A percentile compares a stretch with the other conserved stretches of the same genome.
These are phyloP conservation scores for Sporophila hypoxantha DNA, from an alignment of 2,113 vertebrate species.

Conservation along the genomic window DNA sequence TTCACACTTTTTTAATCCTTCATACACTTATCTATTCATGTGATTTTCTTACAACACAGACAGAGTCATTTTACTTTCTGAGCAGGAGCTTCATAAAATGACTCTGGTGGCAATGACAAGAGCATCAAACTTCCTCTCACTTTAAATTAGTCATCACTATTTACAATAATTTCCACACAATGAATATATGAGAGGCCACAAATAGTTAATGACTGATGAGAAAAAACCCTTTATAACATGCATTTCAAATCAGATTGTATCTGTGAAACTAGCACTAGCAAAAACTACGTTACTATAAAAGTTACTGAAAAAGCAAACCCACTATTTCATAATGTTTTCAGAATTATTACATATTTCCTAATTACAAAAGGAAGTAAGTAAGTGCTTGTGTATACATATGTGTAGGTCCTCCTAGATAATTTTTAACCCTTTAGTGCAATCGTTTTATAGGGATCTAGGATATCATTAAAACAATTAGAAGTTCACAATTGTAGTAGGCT, in stretches of 20 bases:
- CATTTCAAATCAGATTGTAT: neutral
- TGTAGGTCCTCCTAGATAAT: neutral
- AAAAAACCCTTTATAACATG: neutral
- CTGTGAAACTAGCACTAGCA: neutral
- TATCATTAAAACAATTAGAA: neutral
- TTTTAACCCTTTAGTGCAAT: neutral
- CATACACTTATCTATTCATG: neutral
- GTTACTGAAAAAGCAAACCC: neutral
- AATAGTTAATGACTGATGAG: neutral
- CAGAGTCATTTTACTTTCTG: neutral
- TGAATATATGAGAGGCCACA: neutral
- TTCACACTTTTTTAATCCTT: neutral
- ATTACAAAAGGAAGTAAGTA: neutral
- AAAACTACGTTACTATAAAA: neutral
- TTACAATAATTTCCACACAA: neutral
- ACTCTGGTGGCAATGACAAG: neutral
- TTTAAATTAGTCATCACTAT: neutral
- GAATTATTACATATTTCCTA: neutral
- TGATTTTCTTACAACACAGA: neutral
- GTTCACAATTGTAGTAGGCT: neutral
- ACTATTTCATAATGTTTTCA: neutral
- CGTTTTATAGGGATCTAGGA: neutral
- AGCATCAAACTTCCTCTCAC: neutral
- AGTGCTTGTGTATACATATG: rapidly evolving
- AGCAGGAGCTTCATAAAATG: neutral